A percentile compares a stretch with the other conserved stretches of the same genome.
Conservation (phyloP, 2,113 vertebrate species). For the Egretta garzetta region DNA sequence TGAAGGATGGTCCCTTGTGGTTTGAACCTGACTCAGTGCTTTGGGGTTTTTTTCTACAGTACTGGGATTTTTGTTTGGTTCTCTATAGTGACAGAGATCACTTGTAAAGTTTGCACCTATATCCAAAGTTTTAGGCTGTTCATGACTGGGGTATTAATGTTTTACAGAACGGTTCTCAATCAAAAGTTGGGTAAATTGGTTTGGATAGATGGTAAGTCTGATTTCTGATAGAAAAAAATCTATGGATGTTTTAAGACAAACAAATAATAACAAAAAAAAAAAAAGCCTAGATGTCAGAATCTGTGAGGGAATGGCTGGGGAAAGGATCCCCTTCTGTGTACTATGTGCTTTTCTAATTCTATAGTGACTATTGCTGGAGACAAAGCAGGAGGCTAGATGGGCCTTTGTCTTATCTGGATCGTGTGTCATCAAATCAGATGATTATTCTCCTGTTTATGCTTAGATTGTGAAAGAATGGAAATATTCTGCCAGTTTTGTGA, state of each 20-base stretch:
- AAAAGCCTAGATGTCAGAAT: not conserved
- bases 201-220: not conserved
- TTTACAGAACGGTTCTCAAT: not conserved
- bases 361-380: not conserved
- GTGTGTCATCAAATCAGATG: not conserved
- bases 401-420: not conserved
- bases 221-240: not conserved
- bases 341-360: not conserved
- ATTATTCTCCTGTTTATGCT: not conserved
- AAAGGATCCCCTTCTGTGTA: not conserved
- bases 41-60: not conserved
- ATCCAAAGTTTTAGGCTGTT: not conserved
- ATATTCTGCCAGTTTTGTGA: not conserved
- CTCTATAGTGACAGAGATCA: not conserved
- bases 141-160: not conserved
- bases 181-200: not conserved
- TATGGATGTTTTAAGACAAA: not conserved
- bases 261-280: not conserved
- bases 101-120: not conserved
- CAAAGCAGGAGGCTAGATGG: not conserved
- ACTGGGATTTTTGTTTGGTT: not conserved
- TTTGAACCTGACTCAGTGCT: not conserved
- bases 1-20: not conserved
- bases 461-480: not conserved
- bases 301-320: not conserved